These are phyloP conservation scores for Podabrus alpinus DNA, from an alignment of 2,888 invertebrate species.

Conservation along the genomic window DNA sequence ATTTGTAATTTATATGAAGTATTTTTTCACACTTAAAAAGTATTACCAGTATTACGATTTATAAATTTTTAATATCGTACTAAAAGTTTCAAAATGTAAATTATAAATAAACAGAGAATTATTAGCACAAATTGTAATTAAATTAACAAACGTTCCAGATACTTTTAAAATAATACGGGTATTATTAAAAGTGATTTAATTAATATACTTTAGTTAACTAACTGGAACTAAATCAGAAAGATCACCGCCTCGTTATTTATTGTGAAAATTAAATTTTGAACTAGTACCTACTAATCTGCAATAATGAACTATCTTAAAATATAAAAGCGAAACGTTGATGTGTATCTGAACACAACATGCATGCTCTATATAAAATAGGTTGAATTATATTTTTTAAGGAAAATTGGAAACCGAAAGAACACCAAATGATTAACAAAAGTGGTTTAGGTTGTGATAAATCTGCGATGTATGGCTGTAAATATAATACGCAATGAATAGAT, in stretches of 20 bases:
- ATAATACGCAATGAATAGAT: too few relatives aligned
- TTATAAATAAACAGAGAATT: not conserved
- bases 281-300: too few relatives aligned
- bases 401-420: too few relatives aligned
- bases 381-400: too few relatives aligned
- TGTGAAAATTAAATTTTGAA: not conserved
- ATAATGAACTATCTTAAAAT: not conserved
- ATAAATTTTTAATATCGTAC: not conserved
- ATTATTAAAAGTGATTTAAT: not conserved
- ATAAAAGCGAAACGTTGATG: not conserved
- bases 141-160: not conserved
- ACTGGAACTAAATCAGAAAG: not conserved
- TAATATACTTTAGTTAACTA: not conserved
- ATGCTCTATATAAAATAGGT: too few relatives aligned
- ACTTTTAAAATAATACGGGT: not conserved
- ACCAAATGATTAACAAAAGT: too few relatives aligned
- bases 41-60: not conserved
- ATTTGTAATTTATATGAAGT: not conserved
- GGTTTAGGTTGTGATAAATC: too few relatives aligned
- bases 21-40: not conserved
- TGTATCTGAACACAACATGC: too few relatives aligned
- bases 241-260: not conserved
- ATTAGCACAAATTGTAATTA: too few relatives aligned
- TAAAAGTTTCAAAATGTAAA: not conserved
- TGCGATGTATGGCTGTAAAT: too few relatives aligned